phyloP scores from a whole-genome alignment of 2,888 invertebrate species.

The Lepas anatifera region DNA sequence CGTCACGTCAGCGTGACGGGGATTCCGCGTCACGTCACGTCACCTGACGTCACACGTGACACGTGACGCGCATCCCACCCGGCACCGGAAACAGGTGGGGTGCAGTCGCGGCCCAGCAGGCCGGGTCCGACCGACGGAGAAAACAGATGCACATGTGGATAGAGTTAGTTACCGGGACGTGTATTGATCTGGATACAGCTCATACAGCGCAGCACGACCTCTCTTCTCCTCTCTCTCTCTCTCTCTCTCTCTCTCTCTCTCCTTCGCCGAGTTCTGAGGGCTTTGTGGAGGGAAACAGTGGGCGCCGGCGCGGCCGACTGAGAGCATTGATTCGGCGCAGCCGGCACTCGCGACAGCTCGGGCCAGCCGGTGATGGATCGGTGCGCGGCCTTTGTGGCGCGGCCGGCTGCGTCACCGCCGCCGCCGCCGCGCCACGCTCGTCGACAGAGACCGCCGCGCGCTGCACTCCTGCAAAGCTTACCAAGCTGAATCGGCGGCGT shows the following conservation, averaged over 20 bases:
- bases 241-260: not conserved
- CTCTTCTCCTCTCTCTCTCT: not conserved
- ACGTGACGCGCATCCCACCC: too few relatives aligned
- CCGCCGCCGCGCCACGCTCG: not conserved
- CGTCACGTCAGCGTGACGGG: not conserved
- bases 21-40: too few relatives aligned
- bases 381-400: not conserved
- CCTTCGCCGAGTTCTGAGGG: not conserved
- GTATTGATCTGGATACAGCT: too few relatives aligned
- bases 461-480: not conserved
- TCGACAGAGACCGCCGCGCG: not conserved
- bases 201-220: too few relatives aligned
- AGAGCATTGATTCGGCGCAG: not conserved
- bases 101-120: not conserved
- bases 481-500: too few relatives aligned
- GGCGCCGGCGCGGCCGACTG: not conserved
- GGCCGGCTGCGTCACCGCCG: not conserved
- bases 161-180: too few relatives aligned
- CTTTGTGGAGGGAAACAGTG: not conserved
- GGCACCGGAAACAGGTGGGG: not conserved
- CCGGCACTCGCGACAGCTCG: not conserved
- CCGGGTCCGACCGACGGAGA: not conserved
- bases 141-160: too few relatives aligned
- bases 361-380: not conserved
- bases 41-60: too few relatives aligned